These are phyloP conservation scores for Lophius piscatorius DNA, from an alignment of 2,113 vertebrate species.

Conservation along the genomic window DNA sequence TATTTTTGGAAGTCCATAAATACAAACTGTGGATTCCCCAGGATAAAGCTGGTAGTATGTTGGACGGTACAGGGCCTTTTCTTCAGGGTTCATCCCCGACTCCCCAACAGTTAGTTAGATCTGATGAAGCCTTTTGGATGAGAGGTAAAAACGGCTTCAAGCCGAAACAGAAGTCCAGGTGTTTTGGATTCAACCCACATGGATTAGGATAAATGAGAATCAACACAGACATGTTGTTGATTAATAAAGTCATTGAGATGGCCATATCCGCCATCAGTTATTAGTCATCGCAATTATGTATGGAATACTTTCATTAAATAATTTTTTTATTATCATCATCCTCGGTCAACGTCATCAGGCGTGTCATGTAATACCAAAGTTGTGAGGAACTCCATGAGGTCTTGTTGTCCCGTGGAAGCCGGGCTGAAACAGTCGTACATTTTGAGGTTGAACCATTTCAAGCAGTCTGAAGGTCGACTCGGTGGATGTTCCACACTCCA, in stretches of 20 bases:
- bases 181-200: too few relatives aligned
- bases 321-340: not conserved
- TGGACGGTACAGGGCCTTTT: too few relatives aligned
- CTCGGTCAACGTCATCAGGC: not conserved
- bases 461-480: constrained; percentile 81
- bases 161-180: too few relatives aligned
- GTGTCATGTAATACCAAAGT: constrained; percentile 84
- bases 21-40: too few relatives aligned
- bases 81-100: too few relatives aligned
- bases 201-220: too few relatives aligned
- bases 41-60: too few relatives aligned
- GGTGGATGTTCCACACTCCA: constrained; percentile 74
- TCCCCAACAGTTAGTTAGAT: too few relatives aligned
- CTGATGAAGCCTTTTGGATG: too few relatives aligned
- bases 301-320: constrained; percentile 4
- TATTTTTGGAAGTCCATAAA: too few relatives aligned
- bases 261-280: not conserved
- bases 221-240: too few relatives aligned
- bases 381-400: constrained; percentile 88
- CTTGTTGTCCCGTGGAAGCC: constrained; percentile 77
- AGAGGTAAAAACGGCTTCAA: too few relatives aligned
- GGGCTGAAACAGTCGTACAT: constrained; percentile 70
- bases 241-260: constrained; percentile 2
- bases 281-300: not conserved
- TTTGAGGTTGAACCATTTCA: constrained; percentile 85